phyloP scores from a whole-genome alignment of 2,113 vertebrate species.

The Chamaetylas fuelleborni region DNA sequence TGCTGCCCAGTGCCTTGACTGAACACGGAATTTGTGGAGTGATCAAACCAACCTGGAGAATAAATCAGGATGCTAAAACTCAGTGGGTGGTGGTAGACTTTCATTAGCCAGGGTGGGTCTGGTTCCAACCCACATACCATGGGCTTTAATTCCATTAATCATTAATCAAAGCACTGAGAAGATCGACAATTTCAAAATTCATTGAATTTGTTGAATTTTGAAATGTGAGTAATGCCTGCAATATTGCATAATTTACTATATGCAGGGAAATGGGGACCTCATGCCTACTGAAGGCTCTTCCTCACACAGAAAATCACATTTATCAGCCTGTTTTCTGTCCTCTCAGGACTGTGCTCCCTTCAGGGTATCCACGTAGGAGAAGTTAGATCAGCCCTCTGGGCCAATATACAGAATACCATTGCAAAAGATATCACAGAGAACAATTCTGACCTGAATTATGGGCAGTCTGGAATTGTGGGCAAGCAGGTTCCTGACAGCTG shows the following conservation, averaged over 20 bases:
- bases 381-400: not conserved
- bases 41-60: not conserved
- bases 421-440: not conserved
- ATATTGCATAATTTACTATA: not conserved
- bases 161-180: not conserved
- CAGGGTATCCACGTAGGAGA: fast-evolving
- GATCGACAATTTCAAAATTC: not conserved
- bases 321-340: not conserved
- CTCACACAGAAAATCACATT: not conserved
- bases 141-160: not conserved
- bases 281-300: not conserved
- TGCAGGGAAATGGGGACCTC: not conserved
- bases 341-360: not conserved
- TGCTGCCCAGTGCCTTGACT: not conserved
- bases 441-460: not conserved
- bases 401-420: not conserved
- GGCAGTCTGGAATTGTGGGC: not conserved
- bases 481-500: not conserved
- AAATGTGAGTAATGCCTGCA: not conserved
- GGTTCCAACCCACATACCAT: not conserved
- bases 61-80: not conserved
- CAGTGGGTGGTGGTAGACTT: not conserved
- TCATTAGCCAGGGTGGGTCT: not conserved
- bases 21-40: fast-evolving
- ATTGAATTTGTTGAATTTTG: not conserved